Evolutionary conservation across 2,888 invertebrate genomes (phyloP).

Genomic region (Trissonchulus sp.): DNA sequence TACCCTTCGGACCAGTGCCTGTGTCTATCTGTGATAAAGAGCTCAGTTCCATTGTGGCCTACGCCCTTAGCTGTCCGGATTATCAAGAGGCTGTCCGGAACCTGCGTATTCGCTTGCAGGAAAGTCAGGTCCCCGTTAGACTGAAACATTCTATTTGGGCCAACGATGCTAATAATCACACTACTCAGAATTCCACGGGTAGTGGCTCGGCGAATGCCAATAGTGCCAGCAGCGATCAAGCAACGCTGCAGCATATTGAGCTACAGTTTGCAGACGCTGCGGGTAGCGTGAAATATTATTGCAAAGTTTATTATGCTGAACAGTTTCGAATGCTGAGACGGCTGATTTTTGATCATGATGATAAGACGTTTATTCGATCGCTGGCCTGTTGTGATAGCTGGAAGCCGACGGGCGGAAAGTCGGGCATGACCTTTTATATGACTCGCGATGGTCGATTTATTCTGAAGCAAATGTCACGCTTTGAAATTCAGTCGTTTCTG

Average conservation of each 20-base stretch:
- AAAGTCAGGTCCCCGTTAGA: conserved; percentile 19
- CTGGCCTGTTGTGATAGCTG: conserved; percentile 76
- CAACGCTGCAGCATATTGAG: conserved; percentile 52
- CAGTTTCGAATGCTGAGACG: conserved; percentile 76
- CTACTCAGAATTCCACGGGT: neutral
- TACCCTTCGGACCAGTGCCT: conserved; percentile 56
- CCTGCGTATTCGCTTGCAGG: conserved; percentile 1
- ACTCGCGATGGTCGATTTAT: conserved; percentile 65
- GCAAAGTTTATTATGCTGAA: conserved; percentile 71
- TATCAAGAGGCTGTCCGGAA: conserved; percentile 60
- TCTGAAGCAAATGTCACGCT: conserved; percentile 85
- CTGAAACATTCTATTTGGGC: conserved; percentile 24
- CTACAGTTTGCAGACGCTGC: conserved; percentile 61
- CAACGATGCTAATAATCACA: neutral
- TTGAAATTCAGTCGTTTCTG: conserved; percentile 82
- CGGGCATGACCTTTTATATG: conserved; percentile 91
- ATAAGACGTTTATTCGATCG: conserved; percentile 68
- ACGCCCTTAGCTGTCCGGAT: conserved; percentile 67
- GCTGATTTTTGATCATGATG: conserved; percentile 59
- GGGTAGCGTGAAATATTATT: conserved; percentile 68
- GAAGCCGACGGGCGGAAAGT: conserved; percentile 93
- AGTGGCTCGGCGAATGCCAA: neutral
- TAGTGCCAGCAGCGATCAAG: conserved; percentile 27
- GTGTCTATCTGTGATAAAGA: conserved; percentile 69
- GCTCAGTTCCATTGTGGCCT: conserved; percentile 76